Base-by-base conservation (phyloP, 2,888 invertebrate genomes). In the Eurois occulta region DNA sequence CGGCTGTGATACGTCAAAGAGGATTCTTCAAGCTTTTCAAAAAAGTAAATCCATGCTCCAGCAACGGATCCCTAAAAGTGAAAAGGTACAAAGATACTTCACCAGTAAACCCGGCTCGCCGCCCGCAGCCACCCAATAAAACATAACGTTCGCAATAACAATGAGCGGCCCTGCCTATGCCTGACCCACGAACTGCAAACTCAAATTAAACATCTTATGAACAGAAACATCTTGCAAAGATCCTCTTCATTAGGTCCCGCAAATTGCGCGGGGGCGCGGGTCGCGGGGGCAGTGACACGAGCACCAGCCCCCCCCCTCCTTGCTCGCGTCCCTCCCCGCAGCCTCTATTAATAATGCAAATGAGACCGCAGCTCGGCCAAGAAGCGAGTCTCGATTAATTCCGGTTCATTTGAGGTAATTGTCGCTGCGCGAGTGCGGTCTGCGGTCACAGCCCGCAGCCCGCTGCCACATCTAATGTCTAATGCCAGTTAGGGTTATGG, bases 321-420 rank as follows among this genome's bases (percentile, higher is more conserved):
- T 6, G 88, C 89, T 90, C 88, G 84, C 86, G 87, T 85, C 84
- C 86, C 85, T 84, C 92, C 95, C 92, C 92, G 91, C 92, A 93
- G 94, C 93, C 94, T 95, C 96, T 96, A 96, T 96, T 96, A 97
- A 97, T 97, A 96, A 97, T 96, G 96, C 95, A 96, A 96, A 96
- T 96, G 96, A 96, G 96, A 95, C 96, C 96, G 95, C 96, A 95
- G 95, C 95, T 93, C 94, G 96, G 95, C 96, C 96, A 96, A 96
- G 96, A 94, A 95, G 95, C 95, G 95, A 94, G 94, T 94, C 95
- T 92, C 96, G 95, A 96, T 97, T 97, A 96, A 96, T 96, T 96
- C 95, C 93, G 96, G 95, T 96, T 96, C 96, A 96, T 96, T 96
- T 96, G 96, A 95, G 96, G 96, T 96, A 96, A 96, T 96, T 96